A percentile compares a stretch with the other conserved stretches of the same genome.
Conservation (phyloP, 2,888 invertebrate species). For the Ferdinandea cuprea region DNA sequence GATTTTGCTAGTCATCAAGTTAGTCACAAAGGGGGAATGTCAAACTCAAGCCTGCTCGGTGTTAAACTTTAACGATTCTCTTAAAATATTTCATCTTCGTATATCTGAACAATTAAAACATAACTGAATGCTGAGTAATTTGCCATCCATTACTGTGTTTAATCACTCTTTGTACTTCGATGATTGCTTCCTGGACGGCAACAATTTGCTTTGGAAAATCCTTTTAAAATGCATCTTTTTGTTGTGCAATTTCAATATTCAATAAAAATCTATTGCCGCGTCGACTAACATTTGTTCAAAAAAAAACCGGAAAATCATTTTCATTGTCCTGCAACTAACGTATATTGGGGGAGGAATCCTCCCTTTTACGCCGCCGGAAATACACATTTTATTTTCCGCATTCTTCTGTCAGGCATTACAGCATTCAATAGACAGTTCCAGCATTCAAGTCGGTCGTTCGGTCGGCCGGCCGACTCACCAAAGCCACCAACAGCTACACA, state of each 20-base stretch:
- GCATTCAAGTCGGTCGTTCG: too few species aligned
- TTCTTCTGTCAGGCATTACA: slow-evolving; percentile 21
- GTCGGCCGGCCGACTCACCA: slow-evolving; percentile 27
- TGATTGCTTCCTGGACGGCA: slow-evolving; percentile 5
- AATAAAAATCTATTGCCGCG: slow-evolving; percentile 47
- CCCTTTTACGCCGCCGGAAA: slow-evolving; percentile 47
- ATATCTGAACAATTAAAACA: background rate
- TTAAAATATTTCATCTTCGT: too few species aligned
- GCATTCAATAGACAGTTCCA: slow-evolving; percentile 17
- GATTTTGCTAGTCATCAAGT: slow-evolving; percentile 2
- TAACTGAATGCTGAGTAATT: background rate
- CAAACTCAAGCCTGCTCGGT: too few species aligned
- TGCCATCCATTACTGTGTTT: background rate
- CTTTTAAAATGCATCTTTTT: slow-evolving; percentile 11
- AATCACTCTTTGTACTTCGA: background rate
- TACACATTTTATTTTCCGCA: slow-evolving; percentile 20
- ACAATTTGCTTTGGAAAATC: slow-evolving; percentile 2
- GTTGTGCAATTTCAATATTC: slow-evolving; percentile 38
- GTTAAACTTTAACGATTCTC: too few species aligned
- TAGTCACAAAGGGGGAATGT: too few species aligned
- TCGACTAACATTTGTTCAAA: slow-evolving; percentile 14
- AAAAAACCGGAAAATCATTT: slow-evolving; percentile 23
- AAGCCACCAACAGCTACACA: slow-evolving; percentile 16
- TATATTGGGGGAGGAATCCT: slow-evolving; percentile 39
- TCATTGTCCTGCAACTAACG: slow-evolving; percentile 36